Evolutionary conservation across 64 coral and sea anemone species (phyloP), one percentile per base, ranked within the genome.

Genomic region (Stichodactyla mertensii): DNA sequence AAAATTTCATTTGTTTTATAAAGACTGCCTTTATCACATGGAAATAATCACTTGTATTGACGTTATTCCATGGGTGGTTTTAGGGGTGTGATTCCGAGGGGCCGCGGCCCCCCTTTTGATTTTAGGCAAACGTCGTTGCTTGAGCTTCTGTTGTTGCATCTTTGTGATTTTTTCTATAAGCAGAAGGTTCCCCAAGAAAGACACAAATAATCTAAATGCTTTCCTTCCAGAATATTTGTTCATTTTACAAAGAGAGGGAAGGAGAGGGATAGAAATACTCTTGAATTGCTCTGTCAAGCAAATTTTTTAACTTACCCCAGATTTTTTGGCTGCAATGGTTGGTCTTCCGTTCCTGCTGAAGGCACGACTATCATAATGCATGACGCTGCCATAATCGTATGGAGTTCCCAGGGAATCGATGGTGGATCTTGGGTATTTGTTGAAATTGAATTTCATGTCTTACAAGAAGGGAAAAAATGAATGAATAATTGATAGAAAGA

Each of bases 371-470:
- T 86, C 62, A 28, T 92, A 92, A 52, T 92, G 91, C 91, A 92
- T 92, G 2, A 92, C 91, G 55, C 91, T 92, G 16, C 55, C 6
- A 7, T 88, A 92, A 64, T 92, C 91, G 31, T 92, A 92, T 6
- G 86, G 59, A 7, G 90, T 92, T 83, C 86, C 85, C 12, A 92
- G 79, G 6, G 90, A 92, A 55, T 92, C 91, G 16, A 92, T 92
- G 26, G 52, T 82, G 2, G 89, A 87, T 9, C 55, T 61, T 19
- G 61, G 51, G 64, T 92, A 92, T 53, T 87, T 92, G 86, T 92
- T 92, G 69, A 92, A 92, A 28, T 92, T 92, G 64, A 87, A 92
- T 14, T 83, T 69, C 91, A 92, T 92, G 83, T 79, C 91, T 92
- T 31, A 18, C 22, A 80, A 77, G 19, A 59, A 51, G 22, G n/a